These are phyloP conservation scores for Ophonus ardosiacus DNA, from an alignment of 2,888 invertebrate species.

Conservation along the genomic window DNA sequence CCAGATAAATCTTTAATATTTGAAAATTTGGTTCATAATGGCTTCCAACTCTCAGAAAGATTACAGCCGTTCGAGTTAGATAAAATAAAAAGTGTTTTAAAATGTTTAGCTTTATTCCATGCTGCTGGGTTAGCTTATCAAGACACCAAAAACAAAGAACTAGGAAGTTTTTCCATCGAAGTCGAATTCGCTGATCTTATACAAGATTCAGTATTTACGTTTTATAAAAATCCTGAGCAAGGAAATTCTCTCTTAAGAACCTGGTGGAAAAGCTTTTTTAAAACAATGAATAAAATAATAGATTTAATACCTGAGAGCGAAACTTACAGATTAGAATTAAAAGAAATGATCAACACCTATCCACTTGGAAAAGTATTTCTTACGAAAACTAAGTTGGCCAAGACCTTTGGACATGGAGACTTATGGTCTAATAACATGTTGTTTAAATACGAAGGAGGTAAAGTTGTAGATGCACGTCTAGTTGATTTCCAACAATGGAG, in stretches of 20 bases:
- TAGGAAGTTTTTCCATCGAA: background rate
- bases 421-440: slow-evolving; percentile 44
- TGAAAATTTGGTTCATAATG: slow-evolving; percentile 69
- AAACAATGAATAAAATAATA: background rate
- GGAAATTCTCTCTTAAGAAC: background rate
- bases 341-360: background rate
- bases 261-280: slow-evolving; percentile 1
- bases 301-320: slow-evolving; percentile 10
- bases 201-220: slow-evolving; percentile 5
- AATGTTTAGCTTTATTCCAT: slow-evolving; percentile 77
- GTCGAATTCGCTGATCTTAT: background rate
- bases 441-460: slow-evolving; percentile 39
- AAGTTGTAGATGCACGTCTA: slow-evolving; percentile 67
- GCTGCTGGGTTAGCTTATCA: slow-evolving; percentile 77
- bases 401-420: slow-evolving; percentile 39
- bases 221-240: background rate
- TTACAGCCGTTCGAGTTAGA: slow-evolving; percentile 75
- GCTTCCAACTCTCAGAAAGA: slow-evolving; percentile 67
- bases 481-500: slow-evolving; percentile 71
- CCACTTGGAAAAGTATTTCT: slow-evolving; percentile 21
- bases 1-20: slow-evolving; percentile 68
- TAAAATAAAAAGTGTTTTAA: slow-evolving; percentile 76
- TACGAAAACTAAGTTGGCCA: slow-evolving; percentile 3
- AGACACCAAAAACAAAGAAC: slow-evolving; percentile 69
- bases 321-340: background rate